Evolutionary conservation across 2,888 invertebrate genomes (phyloP).

Genomic region (Stenurella melanura): DNA sequence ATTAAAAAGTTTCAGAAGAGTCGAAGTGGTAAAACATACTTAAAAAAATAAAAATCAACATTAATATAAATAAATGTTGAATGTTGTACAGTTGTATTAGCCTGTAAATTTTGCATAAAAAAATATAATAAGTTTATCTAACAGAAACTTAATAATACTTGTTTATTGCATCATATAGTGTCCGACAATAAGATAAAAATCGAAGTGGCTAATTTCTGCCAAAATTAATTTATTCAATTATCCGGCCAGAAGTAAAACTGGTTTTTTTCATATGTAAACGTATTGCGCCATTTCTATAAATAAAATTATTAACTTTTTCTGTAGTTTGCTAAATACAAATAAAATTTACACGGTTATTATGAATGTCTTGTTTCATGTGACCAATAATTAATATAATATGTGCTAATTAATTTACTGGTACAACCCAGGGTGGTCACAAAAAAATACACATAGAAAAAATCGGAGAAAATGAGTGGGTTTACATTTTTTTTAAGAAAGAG

Average conservation of each 20-base stretch:
- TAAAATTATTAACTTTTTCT: not conserved
- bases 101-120: not conserved
- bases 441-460: too few relatives aligned
- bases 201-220: conserved; percentile 7
- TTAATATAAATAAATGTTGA: too few relatives aligned
- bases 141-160: not conserved
- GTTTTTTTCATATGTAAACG: conserved; percentile 5
- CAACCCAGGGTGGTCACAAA: too few relatives aligned
- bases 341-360: not conserved
- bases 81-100: not conserved
- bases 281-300: not conserved
- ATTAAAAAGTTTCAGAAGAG: too few relatives aligned
- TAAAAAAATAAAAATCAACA: too few relatives aligned
- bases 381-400: not conserved
- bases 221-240: conserved; percentile 9
- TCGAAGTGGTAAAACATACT: too few relatives aligned
- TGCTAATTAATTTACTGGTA: not conserved
- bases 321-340: not conserved
- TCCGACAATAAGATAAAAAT: not conserved
- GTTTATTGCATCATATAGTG: not conserved
- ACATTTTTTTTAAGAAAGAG: too few relatives aligned
- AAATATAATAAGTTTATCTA: not conserved
- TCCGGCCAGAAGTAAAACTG: not conserved
- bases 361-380: not conserved
- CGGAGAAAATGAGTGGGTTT: too few relatives aligned